Base-by-base conservation (phyloP, 2,797 vertebrate species). In the Buphagus erythrorhynchus region DNA sequence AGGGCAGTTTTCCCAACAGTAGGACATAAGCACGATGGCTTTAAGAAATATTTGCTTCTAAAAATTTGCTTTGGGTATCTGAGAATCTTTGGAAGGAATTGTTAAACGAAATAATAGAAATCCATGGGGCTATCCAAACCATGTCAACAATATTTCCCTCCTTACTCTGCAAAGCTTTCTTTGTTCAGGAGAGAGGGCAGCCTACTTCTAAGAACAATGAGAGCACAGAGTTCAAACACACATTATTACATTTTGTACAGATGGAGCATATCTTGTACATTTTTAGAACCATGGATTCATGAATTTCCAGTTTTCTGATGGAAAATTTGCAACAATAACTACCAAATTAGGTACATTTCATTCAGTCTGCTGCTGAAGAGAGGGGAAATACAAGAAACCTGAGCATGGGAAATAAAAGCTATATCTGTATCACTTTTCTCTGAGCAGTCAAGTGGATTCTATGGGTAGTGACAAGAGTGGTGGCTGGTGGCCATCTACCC, bases 81-180 rank as follows among this genome's bases (percentile, higher is more conserved):
- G 51, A 59, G 65, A 35, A 36, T 58, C 72, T 72, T 61, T 66
- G 40, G 51, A 77, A 93, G 61, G 54, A 68, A 83, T 17, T 77
- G 72, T 80, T 77, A 86, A 84, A 54, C 57, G 90, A 72, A 94
- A 88, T 62, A 78, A 90, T 8, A 94, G 61, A 90, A 92, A 91
- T 61, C 31, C 86, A 35, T 8, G 16, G 38, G 26, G 38, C 65
- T 77, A 38, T 15, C 51, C 38, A 90, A 80, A 84, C 54, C 17
- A 20, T 12, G 9, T 29, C 65, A 78, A 25, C 0, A 0, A 4
- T 65, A 54, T 4, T 55, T 45, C 28, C 24, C 57, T 55, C 40
- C 52, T 74, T 46, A 36, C 11, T 72, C 43, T 83, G 57, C 38
- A 75, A 91, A 86, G 54, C 11, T 36, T 68, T 57, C 54, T 67